Evolutionary conservation across 1,140 invertebrate species (phyloP), one percentile per base, ranked within the genome.

Genomic region (Drosophila persimilis): DNA sequence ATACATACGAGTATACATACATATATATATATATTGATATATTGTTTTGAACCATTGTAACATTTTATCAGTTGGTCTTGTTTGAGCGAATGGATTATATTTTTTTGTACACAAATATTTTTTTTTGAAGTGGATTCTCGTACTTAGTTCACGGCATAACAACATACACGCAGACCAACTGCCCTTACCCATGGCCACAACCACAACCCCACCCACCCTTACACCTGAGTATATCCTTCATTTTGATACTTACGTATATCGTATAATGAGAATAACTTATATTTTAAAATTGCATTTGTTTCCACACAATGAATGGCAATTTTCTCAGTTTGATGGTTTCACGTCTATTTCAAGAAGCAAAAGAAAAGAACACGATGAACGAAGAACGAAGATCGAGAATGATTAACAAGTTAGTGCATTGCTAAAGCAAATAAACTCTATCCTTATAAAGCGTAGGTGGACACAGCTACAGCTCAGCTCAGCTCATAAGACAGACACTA

Each of bases 301-400:
- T 80, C 53, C 65, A 80, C 70, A 73, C 80, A 58, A 80, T 39
- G 35, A 39, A 39, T 69, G 47, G 83, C 83, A 88, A 88, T 89
- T 88, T 86, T 88, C 83, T 88, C 83, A 88, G 83, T 88, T 88
- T 83, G 67, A 88, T 89, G 83, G 83, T 88, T 88, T 88, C 83
- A 88, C 70, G 52, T 74, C 47, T 81, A 88, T 86, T 81, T 86
- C 73, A 78, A 60, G 55, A 72, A 72, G 55, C 43, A 73, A 72
- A 64, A 45, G 52, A 47, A 52, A 70, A 35, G 35, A 17, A 56
- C 47, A 67, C 39, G 46, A 73, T 51, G 56, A 51, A 44, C 24
- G 46, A 73, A 54, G 56, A 51, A 44, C 24, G 24, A 24, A 66
- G 43, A 17, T 17, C 65, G 52, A 39, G 72, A 70, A 47, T 41